These are phyloP conservation scores for Lytechinus pictus DNA, from an alignment of 35 echinoderm and acorn worm species.

Conservation along the genomic window DNA sequence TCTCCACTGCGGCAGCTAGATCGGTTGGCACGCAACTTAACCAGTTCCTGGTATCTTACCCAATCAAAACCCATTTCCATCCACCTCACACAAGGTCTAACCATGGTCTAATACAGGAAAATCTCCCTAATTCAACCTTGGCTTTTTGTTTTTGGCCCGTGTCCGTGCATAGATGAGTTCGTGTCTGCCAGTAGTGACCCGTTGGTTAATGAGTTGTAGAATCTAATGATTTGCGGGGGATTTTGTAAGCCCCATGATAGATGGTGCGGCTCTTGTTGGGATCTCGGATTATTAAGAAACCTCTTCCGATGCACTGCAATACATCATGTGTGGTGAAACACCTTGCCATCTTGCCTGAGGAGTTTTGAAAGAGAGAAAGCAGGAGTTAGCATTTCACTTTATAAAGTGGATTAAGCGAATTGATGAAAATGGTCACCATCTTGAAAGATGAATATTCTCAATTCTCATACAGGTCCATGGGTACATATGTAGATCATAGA, in stretches of 20 bases:
- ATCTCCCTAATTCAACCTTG: neutral
- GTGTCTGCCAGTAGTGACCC: neutral
- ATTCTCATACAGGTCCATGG: too few species aligned
- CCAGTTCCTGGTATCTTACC: neutral
- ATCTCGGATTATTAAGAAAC: neutral
- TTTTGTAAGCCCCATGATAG: neutral
- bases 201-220: constrained; percentile 12
- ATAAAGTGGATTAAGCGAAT: too few species aligned
- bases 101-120: neutral
- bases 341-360: neutral
- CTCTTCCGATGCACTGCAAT: neutral
- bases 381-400: neutral
- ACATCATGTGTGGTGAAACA: neutral
- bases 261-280: neutral
- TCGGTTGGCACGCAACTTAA: neutral
- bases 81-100: neutral
- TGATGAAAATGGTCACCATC: too few species aligned
- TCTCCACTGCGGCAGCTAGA: neutral
- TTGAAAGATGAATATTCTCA: too few species aligned
- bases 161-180: neutral
- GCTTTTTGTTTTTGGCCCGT: neutral
- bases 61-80: neutral
- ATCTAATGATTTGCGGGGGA: neutral
- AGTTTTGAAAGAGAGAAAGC: neutral
- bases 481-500: too few species aligned